Conservation (phyloP, 2,113 vertebrate species). For the Bubo scandiacus region DNA sequence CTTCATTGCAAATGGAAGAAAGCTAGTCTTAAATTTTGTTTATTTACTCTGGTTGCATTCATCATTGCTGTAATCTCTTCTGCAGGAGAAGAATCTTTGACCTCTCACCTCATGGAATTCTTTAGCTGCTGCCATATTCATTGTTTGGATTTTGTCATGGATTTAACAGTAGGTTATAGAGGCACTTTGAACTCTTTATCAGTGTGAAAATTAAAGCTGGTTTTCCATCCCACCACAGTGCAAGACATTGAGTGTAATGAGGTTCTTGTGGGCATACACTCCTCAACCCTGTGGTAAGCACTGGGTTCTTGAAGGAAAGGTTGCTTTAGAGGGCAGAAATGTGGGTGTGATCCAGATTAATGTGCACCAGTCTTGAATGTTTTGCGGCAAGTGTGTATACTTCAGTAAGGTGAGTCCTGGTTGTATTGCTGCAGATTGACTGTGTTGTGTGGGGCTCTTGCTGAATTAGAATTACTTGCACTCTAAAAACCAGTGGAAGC, state of each 20-base stretch:
- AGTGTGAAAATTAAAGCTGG: background rate
- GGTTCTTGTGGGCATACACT: background rate
- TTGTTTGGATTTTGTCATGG: background rate
- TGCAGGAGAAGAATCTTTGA: slow-evolving; percentile 24
- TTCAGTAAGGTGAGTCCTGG: background rate
- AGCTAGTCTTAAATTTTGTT: background rate
- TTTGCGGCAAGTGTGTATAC: background rate
- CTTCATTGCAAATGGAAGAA: background rate
- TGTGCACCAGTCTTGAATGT: background rate
- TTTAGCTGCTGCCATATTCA: background rate
- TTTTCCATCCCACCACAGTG: background rate
- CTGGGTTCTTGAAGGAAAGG: background rate
- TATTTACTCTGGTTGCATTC: background rate
- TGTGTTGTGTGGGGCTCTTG: background rate
- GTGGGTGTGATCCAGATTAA: background rate
- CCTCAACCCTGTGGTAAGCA: background rate
- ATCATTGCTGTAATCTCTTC: background rate
- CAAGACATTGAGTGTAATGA: background rate
- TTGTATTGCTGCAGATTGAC: background rate
- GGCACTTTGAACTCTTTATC: background rate
- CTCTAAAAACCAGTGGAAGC: background rate
- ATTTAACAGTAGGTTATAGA: slow-evolving; percentile 3
- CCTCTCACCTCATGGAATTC: slow-evolving; percentile 7
- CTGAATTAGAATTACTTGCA: background rate
- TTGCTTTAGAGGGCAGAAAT: background rate